Conservation (phyloP, 2,113 vertebrate genomes). For the Halcyon senegalensis region DNA sequence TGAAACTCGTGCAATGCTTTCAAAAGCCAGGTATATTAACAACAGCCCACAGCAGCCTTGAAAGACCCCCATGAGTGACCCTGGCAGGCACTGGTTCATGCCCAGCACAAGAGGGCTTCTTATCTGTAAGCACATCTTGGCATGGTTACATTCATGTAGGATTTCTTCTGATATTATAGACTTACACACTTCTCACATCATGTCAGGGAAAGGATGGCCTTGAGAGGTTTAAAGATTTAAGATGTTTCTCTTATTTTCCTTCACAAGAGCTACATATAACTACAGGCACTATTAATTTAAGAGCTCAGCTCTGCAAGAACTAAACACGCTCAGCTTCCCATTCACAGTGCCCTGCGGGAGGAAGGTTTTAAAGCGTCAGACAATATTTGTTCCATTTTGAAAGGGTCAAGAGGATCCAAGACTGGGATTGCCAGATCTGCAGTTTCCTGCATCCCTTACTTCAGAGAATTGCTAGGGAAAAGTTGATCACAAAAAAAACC, state of each 20-base stretch:
- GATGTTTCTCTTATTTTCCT: conserved; percentile 19
- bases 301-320: conserved; percentile 32
- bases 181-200: background rate
- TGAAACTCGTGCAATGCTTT: background rate
- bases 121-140: background rate
- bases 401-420: conserved; percentile 49
- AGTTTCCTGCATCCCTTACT: background rate
- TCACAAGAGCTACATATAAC: conserved; percentile 6
- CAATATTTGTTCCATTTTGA: conserved; percentile 13
- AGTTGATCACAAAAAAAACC: background rate
- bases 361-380: conserved; percentile 1
- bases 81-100: background rate
- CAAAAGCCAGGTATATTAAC: background rate
- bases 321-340: background rate
- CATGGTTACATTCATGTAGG: background rate
- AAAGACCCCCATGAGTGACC: background rate
- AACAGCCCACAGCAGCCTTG: background rate
- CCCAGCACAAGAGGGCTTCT: background rate
- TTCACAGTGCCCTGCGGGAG: background rate
- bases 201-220: background rate
- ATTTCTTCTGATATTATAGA: background rate
- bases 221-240: conserved; percentile 52
- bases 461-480: background rate
- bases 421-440: background rate
- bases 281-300: conserved; percentile 43